phyloP scores from a whole-genome alignment of 2,888 invertebrate species.

The Lathronympha strigana region DNA sequence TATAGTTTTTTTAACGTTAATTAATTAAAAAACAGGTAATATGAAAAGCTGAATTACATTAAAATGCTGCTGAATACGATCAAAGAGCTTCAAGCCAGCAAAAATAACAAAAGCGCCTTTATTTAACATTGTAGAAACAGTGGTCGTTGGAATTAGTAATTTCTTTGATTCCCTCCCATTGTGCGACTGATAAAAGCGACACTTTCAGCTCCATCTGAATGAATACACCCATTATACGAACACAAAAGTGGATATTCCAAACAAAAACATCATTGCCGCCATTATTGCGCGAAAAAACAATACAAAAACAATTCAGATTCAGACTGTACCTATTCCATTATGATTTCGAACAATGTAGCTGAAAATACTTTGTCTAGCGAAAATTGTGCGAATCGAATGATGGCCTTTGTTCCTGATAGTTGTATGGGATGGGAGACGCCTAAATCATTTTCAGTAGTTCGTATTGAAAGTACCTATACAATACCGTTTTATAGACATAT shows the following conservation, averaged over 20 bases:
- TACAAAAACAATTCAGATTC: constrained; percentile 69
- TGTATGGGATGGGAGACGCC: constrained; percentile 10
- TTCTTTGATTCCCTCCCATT: constrained; percentile 81
- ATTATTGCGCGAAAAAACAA: constrained; percentile 71
- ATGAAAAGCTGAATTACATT: background rate
- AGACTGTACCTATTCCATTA: constrained; percentile 65
- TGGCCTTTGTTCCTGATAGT: constrained; percentile 46
- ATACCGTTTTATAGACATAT: too few species aligned
- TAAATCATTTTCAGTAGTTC: constrained; percentile 1
- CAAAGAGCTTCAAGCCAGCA: constrained; percentile 38
- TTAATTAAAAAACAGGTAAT: background rate
- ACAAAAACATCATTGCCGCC: constrained; percentile 74
- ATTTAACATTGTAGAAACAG: constrained; percentile 75
- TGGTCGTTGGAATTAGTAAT: constrained; percentile 73
- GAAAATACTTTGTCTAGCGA: constrained; percentile 43
- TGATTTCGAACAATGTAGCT: constrained; percentile 69
- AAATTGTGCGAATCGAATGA: constrained; percentile 56
- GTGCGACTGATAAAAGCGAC: constrained; percentile 80
- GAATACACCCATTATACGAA: constrained; percentile 80
- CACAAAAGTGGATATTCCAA: constrained; percentile 80
- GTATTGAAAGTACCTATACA: too few species aligned
- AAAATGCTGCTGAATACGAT: constrained; percentile 5
- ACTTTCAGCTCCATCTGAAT: constrained; percentile 79
- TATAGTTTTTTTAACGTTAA: too few species aligned
- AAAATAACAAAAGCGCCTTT: constrained; percentile 64